Evolutionary conservation across 2,113 vertebrate species (phyloP).

Genomic region (Ginglymostoma cirratum): DNA sequence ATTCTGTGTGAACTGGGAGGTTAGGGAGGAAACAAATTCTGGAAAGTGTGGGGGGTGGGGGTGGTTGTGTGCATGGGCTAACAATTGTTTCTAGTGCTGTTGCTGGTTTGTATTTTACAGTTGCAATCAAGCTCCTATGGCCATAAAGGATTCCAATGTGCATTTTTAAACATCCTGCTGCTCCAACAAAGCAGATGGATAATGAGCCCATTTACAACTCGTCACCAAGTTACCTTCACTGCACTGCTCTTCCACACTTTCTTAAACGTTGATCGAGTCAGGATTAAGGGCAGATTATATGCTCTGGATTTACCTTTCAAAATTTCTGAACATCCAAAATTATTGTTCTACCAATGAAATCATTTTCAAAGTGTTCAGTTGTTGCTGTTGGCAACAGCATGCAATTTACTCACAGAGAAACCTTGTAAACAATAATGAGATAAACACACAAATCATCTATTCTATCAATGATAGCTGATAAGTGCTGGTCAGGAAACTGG

Average conservation of each 20-base stretch:
- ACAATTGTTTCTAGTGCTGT: not conserved
- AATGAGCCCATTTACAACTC: not conserved
- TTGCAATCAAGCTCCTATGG: not conserved
- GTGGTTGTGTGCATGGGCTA: not conserved
- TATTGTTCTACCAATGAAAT: not conserved
- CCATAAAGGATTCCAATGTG: not conserved
- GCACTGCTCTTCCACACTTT: not conserved
- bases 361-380: not conserved
- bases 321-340: not conserved
- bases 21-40: not conserved
- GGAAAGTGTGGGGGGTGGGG: too few relatives aligned
- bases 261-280: not conserved
- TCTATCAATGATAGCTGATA: not conserved
- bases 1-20: not conserved
- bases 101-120: not conserved
- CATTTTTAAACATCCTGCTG: not conserved
- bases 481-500: not conserved
- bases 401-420: not conserved
- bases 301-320: not conserved
- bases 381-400: not conserved
- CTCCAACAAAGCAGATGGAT: not conserved
- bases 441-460: not conserved
- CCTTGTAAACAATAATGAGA: not conserved
- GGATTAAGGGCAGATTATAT: not conserved
- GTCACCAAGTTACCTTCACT: not conserved